Evolutionary conservation across 2,113 vertebrate genomes (phyloP), one percentile per base, ranked within the genome.

Genomic region (Syngnathus typhle): DNA sequence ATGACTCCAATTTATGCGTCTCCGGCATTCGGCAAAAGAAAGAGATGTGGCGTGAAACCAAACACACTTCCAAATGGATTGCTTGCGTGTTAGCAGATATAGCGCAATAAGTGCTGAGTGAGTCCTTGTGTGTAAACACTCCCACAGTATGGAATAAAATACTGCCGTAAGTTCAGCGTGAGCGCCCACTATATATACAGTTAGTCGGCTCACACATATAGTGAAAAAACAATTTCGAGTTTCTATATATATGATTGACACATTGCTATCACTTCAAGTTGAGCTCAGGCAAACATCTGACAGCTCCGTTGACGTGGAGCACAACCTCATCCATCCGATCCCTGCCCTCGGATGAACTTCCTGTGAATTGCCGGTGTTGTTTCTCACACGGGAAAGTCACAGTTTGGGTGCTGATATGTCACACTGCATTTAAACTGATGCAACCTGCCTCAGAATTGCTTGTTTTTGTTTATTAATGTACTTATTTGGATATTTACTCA

Each of bases 401-500:
- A 70, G 73, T 65, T 64, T n/a, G 12, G 54, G 64, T 43, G 73
- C 67, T 70, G 80, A 75, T 85, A 80, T 67, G 73, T 77, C 63
- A 21, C 63, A 54, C 69, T 32, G 46, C 32, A 58, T 74, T 72
- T 56, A n/a, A 73, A 73, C 78, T 73, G 37, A 83, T 82, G 60
- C 23, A 36, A 51, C 60, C 39, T 38, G 27, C 44, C 55, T 67
- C 15, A 37, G 49, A 60, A 61, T 69, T 75, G 37, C n/a, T 55
- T 7, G 1, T 1, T 51, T 58, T 52, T 10, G 63, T 16, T 13
- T 37, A 23, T 60, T 37, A 41, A 39, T 68, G 64, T 69, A 44
- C 23, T 54, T 51, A 41, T 18, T 16, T 43, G 12, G 11, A 32
- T n/a, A 51, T 51, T 51, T n/a, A 51, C 19, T 51, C n/a, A 7